Evolutionary conservation across 1,140 invertebrate species (phyloP).

Genomic region (Halesus radiatus): DNA sequence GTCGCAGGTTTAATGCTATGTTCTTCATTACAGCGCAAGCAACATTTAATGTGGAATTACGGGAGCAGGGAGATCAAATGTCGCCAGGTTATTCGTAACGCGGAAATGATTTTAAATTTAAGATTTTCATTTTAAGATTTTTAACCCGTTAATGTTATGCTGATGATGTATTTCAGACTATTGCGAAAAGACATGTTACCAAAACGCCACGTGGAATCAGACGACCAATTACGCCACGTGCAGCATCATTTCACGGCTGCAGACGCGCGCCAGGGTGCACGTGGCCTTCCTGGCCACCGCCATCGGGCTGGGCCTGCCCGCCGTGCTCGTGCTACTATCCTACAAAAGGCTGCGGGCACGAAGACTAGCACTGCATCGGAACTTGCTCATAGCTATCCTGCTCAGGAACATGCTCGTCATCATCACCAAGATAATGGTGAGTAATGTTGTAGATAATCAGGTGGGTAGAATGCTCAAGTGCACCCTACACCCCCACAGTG

Average conservation of each 20-base stretch:
- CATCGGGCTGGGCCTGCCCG: slow-evolving; percentile 68
- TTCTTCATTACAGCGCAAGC: no score
- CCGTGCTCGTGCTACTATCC: slow-evolving; percentile 69
- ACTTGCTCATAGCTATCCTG: slow-evolving; percentile 71
- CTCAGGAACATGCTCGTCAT: slow-evolving; percentile 71
- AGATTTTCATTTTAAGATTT: no score
- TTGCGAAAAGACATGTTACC: slow-evolving; percentile 68
- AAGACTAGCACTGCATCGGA: slow-evolving; percentile 70
- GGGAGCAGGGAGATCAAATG: no score
- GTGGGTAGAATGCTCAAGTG: no score
- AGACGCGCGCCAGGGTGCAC: slow-evolving; percentile 67
- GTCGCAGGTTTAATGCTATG: no score
- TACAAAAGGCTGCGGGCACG: slow-evolving; percentile 68
- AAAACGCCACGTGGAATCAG: slow-evolving; percentile 68
- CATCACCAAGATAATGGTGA: slow-evolving; percentile 67
- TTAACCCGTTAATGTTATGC: no score
- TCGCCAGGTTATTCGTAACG: no score
- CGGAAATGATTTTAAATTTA: no score
- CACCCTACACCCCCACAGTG: no score
- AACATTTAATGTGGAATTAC: no score
- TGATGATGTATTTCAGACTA: slow-evolving; percentile 60
- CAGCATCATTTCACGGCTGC: slow-evolving; percentile 67
- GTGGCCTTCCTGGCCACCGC: slow-evolving; percentile 66
- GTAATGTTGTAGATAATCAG: slow-evolving; percentile 24
- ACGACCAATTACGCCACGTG: slow-evolving; percentile 71